Evolutionary conservation across 2,113 vertebrate species (phyloP).

Genomic region (Arizona elegans): DNA sequence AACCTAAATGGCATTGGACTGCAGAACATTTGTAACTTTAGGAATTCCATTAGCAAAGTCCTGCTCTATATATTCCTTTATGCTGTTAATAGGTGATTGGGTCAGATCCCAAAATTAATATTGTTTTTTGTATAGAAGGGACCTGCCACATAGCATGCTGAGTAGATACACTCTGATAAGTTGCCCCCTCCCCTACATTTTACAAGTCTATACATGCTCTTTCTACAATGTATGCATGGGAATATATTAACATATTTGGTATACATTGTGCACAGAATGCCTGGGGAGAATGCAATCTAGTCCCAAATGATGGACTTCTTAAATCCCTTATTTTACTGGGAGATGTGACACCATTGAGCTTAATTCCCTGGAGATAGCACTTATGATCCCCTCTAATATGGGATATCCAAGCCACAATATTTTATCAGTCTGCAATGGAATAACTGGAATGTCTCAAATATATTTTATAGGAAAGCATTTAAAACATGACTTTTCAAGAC

Average conservation of each 20-base stretch:
- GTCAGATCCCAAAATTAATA: neutral
- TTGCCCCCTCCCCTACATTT: neutral
- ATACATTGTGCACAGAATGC: neutral
- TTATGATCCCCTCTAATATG: neutral
- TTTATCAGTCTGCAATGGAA: neutral
- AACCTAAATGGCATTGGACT: neutral
- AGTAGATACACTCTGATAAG: neutral
- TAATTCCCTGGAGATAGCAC: neutral
- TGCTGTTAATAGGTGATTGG: neutral
- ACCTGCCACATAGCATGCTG: neutral
- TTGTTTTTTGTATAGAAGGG: neutral
- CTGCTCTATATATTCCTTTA: neutral
- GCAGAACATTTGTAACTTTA: neutral
- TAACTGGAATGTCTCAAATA: neutral
- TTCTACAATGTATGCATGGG: neutral
- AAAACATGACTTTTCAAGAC: neutral
- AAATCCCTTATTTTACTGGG: neutral
- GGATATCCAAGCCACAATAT: neutral
- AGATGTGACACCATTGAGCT: neutral
- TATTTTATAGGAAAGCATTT: neutral
- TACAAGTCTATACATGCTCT: neutral
- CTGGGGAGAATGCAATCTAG: neutral
- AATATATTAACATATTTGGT: neutral
- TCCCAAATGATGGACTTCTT: neutral
- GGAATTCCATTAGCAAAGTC: too few relatives aligned